Evolutionary conservation across 2,888 invertebrate species (phyloP).

Genomic region (Euzophera pinguis): DNA sequence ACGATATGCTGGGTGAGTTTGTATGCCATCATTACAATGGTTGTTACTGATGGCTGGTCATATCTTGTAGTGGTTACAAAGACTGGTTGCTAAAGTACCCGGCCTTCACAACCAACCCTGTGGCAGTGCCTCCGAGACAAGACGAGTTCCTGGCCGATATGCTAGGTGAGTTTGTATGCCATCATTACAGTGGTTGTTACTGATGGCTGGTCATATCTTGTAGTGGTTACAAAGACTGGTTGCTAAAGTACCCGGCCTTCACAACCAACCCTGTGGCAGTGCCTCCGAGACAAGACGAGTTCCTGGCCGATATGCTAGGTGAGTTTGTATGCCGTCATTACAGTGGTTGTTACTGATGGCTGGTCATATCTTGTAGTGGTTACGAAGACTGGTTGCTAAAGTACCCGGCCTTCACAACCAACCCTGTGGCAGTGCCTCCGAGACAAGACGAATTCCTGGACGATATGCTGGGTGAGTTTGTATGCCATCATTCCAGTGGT

Average conservation of each 20-base stretch:
- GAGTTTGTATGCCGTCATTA: background rate
- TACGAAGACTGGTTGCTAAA: conserved; percentile 88
- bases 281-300: conserved; percentile 66
- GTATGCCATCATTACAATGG: no score
- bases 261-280: conserved; percentile 86
- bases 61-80: conserved; percentile 76
- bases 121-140: conserved; percentile 77
- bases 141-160: conserved; percentile 67
- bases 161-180: conserved; percentile 43
- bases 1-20: conserved; percentile 71
- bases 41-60: no score
- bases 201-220: no score
- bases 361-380: no score
- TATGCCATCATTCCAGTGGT: no score
- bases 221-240: conserved; percentile 91
- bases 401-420: conserved; percentile 89
- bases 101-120: conserved; percentile 86
- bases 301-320: conserved; percentile 76
- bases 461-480: conserved; percentile 66
- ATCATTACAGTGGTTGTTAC: no score
- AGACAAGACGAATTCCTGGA: conserved; percentile 61
- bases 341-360: no score
- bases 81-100: conserved; percentile 91
- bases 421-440: conserved; percentile 82
- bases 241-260: conserved; percentile 87